These are phyloP conservation scores for Eupithecia tripunctaria DNA, from an alignment of 2,888 invertebrate genomes.

Conservation along the genomic window DNA sequence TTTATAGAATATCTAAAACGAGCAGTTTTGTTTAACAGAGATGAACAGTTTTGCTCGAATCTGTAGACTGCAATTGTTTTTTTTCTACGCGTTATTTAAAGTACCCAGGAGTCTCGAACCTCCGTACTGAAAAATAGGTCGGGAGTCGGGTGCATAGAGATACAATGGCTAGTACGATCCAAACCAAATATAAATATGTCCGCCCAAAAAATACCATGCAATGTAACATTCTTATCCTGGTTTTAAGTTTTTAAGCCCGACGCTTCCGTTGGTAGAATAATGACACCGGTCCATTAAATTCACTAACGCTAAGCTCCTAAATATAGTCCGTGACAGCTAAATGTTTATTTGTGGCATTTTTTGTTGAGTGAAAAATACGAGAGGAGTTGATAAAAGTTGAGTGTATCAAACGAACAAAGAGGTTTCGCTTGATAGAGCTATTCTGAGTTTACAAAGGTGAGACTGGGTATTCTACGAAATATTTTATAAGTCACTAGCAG, in stretches of 20 bases:
- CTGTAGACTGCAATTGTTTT: neutral
- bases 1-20: constrained; percentile 8
- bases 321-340: constrained; percentile 71
- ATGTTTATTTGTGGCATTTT: constrained; percentile 73
- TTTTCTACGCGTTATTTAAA: neutral
- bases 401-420: constrained; percentile 2
- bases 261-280: constrained; percentile 75
- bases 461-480: neutral
- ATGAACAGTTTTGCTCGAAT: neutral
- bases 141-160: neutral
- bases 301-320: constrained; percentile 67
- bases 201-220: constrained; percentile 20
- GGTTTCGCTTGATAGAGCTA: neutral
- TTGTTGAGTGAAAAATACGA: constrained; percentile 31
- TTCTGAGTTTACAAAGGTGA: constrained; percentile 3
- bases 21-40: neutral
- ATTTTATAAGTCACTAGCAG: neutral
- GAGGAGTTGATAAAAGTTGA: constrained; percentile 11
- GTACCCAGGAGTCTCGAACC: neutral
- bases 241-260: constrained; percentile 45
- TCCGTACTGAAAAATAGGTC: neutral
- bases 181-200: constrained; percentile 16
- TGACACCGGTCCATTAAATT: constrained; percentile 71
- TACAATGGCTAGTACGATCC: neutral
- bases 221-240: constrained; percentile 27